Base-by-base conservation (phyloP, 2,797 vertebrate species). In the Cephalopachus bancanus region DNA sequence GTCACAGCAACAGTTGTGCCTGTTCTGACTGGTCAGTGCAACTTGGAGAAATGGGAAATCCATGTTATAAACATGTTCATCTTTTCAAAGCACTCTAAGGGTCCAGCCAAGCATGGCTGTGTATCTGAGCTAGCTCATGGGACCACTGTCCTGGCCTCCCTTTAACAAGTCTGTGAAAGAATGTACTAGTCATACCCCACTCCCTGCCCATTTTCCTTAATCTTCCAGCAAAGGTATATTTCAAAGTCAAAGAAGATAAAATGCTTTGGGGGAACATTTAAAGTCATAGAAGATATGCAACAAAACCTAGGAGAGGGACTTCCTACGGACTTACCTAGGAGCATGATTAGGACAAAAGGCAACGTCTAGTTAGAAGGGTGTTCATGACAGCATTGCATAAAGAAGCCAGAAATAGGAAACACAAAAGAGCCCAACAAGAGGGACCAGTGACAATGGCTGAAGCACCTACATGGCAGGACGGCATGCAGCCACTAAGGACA, bases 381-480 rank as follows among this genome's bases (percentile, higher is more conserved):
- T 0, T 22, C 6, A 11, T 24, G 4, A 5, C 14, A 37, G 75
- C 8, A 6, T 7, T 30, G 10, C 2, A 67, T 0, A 1, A 2
- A 10, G 10, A 1, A n/a, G n/a, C 55, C 24, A 1, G 1, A 12
- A 14, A 20, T 0, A 10, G 30, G 8, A 7, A 16, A 24, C 28
- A 5, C 8, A 1, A 4, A 1, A 0, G 3, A 33, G 49, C 2
- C 33, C 33, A 8, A 0, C 3, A 30, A 0, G 26, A 17, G 67
- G 65, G 28, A 0, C 28, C 20, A 3, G 20, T 0, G 22, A 8
- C 0, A 1, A 33, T 16, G 44, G 62, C 5, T 2, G 8, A 53
- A 5, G 26, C 11, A 11, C 1, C 2, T 1, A 0, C 1, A 0
- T 1, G 2, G 0, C 0, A 0, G 37, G 65, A 11, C 3, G 1